These are phyloP conservation scores for Sisyra terminalis DNA, from an alignment of 2,888 invertebrate species.

Conservation along the genomic window DNA sequence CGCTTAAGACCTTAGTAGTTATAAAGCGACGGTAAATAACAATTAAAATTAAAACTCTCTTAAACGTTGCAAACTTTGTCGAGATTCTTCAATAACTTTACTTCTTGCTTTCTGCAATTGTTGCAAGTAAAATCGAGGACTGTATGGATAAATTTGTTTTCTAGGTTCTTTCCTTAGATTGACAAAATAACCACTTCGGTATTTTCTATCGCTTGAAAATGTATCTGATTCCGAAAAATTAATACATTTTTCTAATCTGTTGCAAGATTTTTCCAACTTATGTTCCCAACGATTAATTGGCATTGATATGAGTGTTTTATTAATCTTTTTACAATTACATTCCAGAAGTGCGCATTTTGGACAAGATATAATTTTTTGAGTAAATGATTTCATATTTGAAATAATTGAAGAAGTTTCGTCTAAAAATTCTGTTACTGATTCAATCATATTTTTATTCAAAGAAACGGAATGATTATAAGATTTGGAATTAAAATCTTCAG, in stretches of 20 bases:
- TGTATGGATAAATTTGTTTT: slow-evolving; percentile 12
- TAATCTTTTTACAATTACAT: not conserved
- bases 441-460: slow-evolving; percentile 19
- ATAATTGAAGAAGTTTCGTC: slow-evolving; percentile 26
- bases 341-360: not conserved
- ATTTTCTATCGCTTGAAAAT: not conserved
- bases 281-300: slow-evolving; percentile 22
- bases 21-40: no score
- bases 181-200: not conserved
- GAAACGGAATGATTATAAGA: slow-evolving; percentile 12
- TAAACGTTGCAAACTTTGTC: slow-evolving; percentile 22
- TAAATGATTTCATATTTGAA: slow-evolving; percentile 20
- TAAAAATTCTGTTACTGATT: slow-evolving; percentile 26
- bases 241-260: slow-evolving; percentile 21
- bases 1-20: no score
- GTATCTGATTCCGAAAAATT: not conserved
- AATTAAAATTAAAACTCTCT: slow-evolving; percentile 14
- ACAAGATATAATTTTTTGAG: slow-evolving; percentile 7
- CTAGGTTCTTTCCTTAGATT: not conserved
- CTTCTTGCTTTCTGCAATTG: slow-evolving; percentile 37
- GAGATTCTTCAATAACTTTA: slow-evolving; percentile 34
- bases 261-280: slow-evolving; percentile 22
- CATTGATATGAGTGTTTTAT: not conserved
- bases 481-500: not conserved
- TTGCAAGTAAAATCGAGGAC: slow-evolving; percentile 38